These are phyloP conservation scores for Hippocampus abdominalis DNA, from an alignment of 2,113 vertebrate genomes.

Conservation along the genomic window DNA sequence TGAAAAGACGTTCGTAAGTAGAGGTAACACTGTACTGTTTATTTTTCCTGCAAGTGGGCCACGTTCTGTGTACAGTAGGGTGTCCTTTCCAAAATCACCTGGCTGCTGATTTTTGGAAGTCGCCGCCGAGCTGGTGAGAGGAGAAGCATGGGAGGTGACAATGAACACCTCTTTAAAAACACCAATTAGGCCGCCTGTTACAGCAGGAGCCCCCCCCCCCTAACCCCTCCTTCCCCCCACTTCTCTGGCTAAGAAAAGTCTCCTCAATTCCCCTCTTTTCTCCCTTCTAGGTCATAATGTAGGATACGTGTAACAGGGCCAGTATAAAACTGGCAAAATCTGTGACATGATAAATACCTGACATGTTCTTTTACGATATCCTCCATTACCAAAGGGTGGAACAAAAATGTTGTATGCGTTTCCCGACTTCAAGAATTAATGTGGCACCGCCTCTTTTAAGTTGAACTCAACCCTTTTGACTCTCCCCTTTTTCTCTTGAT, in stretches of 20 bases:
- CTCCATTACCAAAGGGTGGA: too few relatives aligned
- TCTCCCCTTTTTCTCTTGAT: too few relatives aligned
- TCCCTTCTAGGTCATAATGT: conserved; percentile 64
- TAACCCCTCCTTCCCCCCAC: too few relatives aligned
- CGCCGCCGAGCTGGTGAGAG: background rate
- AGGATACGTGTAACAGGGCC: conserved; percentile 25
- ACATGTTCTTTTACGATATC: too few relatives aligned
- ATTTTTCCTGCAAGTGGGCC: background rate
- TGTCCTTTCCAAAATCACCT: background rate
- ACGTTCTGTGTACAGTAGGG: background rate
- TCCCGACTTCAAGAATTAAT: too few relatives aligned
- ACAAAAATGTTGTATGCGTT: too few relatives aligned
- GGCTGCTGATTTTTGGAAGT: background rate
- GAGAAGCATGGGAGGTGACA: background rate
- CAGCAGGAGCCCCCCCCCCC: conserved; percentile 26
- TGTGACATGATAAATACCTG: too few relatives aligned
- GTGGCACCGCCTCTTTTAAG: too few relatives aligned
- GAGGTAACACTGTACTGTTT: too few relatives aligned
- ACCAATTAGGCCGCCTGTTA: conserved; percentile 29
- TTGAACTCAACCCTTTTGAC: too few relatives aligned
- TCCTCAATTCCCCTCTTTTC: conserved; percentile 44
- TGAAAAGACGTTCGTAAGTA: too few relatives aligned
- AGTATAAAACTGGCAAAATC: too few relatives aligned
- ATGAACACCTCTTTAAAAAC: background rate
- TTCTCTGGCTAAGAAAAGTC: conserved; percentile 13